A percentile compares a stretch with the other conserved stretches of the same genome.
Evolutionary conservation across 37 sponge, comb jelly and placozoan species (phyloP).

Genomic region (Oopsacas minuta): DNA sequence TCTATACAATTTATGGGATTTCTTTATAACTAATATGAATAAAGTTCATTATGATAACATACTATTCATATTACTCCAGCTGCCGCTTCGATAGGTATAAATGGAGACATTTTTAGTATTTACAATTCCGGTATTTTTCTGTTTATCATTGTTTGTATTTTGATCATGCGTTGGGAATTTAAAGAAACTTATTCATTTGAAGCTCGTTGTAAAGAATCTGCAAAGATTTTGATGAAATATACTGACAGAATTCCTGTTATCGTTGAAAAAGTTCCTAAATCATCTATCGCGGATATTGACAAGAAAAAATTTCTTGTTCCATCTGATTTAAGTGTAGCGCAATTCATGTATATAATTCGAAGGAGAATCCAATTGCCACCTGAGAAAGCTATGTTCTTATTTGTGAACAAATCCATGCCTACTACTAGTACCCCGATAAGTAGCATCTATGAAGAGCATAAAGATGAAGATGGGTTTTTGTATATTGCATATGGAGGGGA

Average conservation of each 20-base stretch:
- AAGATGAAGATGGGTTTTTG: slow-evolving; percentile 95
- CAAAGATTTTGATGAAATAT: slow-evolving; percentile 87
- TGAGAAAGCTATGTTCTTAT: slow-evolving; percentile 99
- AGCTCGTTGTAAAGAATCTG: slow-evolving; percentile 70
- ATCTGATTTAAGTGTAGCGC: slow-evolving; percentile 93
- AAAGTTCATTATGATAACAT: too few species aligned
- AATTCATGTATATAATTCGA: slow-evolving; percentile 98
- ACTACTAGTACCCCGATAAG: slow-evolving; percentile 96
- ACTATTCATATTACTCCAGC: background rate
- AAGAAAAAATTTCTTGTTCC: slow-evolving; percentile 98
- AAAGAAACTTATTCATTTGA: slow-evolving; percentile 73
- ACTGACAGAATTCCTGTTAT: slow-evolving; percentile 98
- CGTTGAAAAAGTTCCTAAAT: slow-evolving; percentile 87
- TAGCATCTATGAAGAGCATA: slow-evolving; percentile 89
- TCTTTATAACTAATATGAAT: too few species aligned
- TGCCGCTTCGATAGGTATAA: background rate
- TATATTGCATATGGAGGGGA: slow-evolving; percentile 99
- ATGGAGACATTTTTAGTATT: background rate
- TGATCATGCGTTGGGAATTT: slow-evolving; percentile 93
- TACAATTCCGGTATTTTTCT: background rate
- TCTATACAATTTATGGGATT: too few species aligned
- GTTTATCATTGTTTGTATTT: background rate
- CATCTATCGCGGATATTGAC: slow-evolving; percentile 88
- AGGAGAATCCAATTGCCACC: slow-evolving; percentile 90
- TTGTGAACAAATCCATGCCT: slow-evolving; percentile 88